Evolutionary conservation across 2,888 invertebrate species (phyloP), one percentile per base, ranked within the genome.

Genomic region (Biston stratarius): DNA sequence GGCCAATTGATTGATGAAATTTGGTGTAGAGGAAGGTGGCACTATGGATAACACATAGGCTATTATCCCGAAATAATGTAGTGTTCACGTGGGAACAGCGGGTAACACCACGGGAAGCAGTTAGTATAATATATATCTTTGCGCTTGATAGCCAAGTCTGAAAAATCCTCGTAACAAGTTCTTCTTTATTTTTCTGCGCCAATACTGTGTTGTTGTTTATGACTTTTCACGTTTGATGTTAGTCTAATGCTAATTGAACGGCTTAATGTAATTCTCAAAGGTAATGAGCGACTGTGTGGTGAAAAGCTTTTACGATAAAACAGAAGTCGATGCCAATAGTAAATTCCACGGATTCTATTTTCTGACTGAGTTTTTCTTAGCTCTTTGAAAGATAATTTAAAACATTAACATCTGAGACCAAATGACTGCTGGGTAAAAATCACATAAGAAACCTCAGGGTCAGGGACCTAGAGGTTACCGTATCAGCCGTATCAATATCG

Each of bases 121-220:
- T n/a, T n/a, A n/a, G n/a, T 24, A 24, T 24, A 24, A 24, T 24
- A 24, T 24, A 24, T 2, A 24, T 24, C 24, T 2, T 24, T 24
- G 24, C 24, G 24, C 24, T 24, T 3, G 24, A 24, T 24, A 24
- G 24, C 3, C 9, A 9, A 8, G 38, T 38, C 38, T 38, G 9
- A 38, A 38, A 38, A 8, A 6, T 38, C 6, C 6, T 38, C 9
- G 9, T 38, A n/a, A 11, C 0, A 44, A 11, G 12, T 5, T 15
- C 24, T 47, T 10, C 24, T 24, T 47, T 8, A 10, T 36, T 36
- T 14, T 38, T 7, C 52, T 53, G 44, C 58, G 47, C 59, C 57
- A 66, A 60, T 57, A 74, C 73, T 73, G 74, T 78, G 79, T 78
- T 79, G 79, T 78, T 78, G 74, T 76, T 79, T 77, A 74, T 71